These are phyloP conservation scores for Antennarius striatus DNA, from an alignment of 2,113 vertebrate genomes.

Conservation along the genomic window DNA sequence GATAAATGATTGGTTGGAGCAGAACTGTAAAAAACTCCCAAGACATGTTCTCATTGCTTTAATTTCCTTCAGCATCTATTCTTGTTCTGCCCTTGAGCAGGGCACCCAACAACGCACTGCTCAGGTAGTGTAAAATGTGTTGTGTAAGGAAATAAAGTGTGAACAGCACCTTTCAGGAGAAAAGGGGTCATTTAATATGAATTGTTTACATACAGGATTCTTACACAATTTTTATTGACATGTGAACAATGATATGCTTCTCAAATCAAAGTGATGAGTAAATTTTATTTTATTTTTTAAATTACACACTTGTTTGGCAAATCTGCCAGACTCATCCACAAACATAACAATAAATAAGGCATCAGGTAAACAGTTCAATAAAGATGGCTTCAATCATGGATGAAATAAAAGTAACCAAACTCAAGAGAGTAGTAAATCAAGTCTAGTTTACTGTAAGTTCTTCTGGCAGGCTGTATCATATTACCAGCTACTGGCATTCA, in stretches of 20 bases:
- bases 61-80: not conserved
- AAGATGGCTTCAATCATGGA: constrained; percentile 32
- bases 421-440: constrained; percentile 45
- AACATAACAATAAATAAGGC: constrained; percentile 73
- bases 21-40: not conserved
- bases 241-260: constrained; percentile 16
- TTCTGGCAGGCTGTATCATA: not conserved
- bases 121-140: not conserved
- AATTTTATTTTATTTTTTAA: constrained; percentile 56
- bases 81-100: constrained; percentile 2
- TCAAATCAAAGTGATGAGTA: constrained; percentile 32
- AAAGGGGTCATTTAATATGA: constrained; percentile 56
- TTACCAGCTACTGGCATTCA: too few species aligned
- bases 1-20: too few species aligned
- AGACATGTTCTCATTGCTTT: not conserved
- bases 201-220: constrained; percentile 19
- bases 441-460: constrained; percentile 37
- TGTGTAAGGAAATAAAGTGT: not conserved
- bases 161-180: constrained; percentile 16
- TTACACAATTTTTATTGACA: constrained; percentile 20
- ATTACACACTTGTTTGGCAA: constrained; percentile 35
- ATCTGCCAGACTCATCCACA: constrained; percentile 29
- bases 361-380: constrained; percentile 61
- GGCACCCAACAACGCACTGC: not conserved
- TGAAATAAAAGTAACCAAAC: constrained; percentile 26